phyloP scores from a whole-genome alignment of 2,113 vertebrate genomes.

The Clarias macrocephalus region DNA sequence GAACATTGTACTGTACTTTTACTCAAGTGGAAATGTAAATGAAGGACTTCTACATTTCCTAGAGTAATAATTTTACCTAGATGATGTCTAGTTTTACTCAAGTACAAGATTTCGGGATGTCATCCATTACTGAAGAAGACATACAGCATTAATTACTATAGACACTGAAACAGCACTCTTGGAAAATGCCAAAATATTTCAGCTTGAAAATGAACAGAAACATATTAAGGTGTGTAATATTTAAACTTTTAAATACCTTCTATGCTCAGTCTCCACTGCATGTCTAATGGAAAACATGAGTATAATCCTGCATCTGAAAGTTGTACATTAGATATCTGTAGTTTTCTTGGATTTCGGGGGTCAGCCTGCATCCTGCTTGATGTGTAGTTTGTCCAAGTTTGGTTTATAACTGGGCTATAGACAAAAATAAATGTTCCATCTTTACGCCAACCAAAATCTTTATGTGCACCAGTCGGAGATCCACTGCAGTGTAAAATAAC shows the following conservation, averaged over 20 bases:
- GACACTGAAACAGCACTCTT: no score
- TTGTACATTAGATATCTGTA: slow-evolving; percentile 35
- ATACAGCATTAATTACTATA: no score
- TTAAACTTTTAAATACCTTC: not conserved
- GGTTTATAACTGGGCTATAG: not conserved
- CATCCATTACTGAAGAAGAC: no score
- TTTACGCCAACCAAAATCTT: not conserved
- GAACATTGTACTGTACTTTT: no score
- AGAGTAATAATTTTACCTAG: no score
- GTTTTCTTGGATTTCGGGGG: not conserved
- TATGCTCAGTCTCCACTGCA: not conserved
- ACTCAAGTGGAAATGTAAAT: no score
- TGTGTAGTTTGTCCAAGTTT: slow-evolving; percentile 17
- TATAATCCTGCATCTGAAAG: slow-evolving; percentile 30
- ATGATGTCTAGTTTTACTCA: no score
- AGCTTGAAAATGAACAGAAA: no score
- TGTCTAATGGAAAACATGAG: not conserved
- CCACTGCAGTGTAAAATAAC: slow-evolving; percentile 23
- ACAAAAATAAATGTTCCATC: not conserved
- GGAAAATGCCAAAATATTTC: no score
- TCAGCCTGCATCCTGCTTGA: slow-evolving; percentile 32
- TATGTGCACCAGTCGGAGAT: not conserved
- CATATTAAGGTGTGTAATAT: not conserved
- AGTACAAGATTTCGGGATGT: no score
- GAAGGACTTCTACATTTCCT: no score